A percentile compares a stretch with the other conserved stretches of the same genome.
Conservation (phyloP, 2,797 vertebrate species). For the Microctenopoma steveboyesi region DNA sequence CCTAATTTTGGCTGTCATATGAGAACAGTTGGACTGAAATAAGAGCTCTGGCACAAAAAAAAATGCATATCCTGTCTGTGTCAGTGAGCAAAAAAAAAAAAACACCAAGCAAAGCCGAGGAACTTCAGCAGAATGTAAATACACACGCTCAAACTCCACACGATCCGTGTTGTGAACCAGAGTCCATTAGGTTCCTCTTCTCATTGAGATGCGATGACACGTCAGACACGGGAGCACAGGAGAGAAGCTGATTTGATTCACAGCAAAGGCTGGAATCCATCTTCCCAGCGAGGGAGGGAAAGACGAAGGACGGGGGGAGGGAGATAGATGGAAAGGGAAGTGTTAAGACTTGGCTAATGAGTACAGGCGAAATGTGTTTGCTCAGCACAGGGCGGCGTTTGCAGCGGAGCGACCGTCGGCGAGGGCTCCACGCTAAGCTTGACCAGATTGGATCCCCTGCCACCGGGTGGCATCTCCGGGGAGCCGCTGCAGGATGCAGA, state of each 20-base stretch:
- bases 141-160: not conserved
- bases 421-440: slow-evolving; percentile 57
- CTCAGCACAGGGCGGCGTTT: slow-evolving; percentile 59
- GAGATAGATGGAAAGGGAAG: not conserved
- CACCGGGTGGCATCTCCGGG: slow-evolving; percentile 44
- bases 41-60: not conserved
- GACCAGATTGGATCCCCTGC: slow-evolving; percentile 63
- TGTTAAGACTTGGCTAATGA: slow-evolving; percentile 67
- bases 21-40: too few relatives aligned
- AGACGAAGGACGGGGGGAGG: slow-evolving; percentile 27
- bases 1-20: too few relatives aligned
- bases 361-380: slow-evolving; percentile 64
- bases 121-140: not conserved
- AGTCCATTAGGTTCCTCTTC: slow-evolving; percentile 2
- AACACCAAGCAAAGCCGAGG: not conserved
- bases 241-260: slow-evolving; percentile 18
- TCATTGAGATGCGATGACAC: slow-evolving; percentile 30
- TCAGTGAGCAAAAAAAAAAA: not conserved
- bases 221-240: slow-evolving; percentile 16
- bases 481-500: slow-evolving; percentile 49
- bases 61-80: not conserved
- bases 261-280: slow-evolving; percentile 28
- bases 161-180: not conserved
- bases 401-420: slow-evolving; percentile 49
- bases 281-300: slow-evolving; percentile 5